Percentiles rank a stretch among this genome's conserved stretches.
Conservation (phyloP, 2,797 vertebrate genomes). For the Propithecus perrieri region DNA sequence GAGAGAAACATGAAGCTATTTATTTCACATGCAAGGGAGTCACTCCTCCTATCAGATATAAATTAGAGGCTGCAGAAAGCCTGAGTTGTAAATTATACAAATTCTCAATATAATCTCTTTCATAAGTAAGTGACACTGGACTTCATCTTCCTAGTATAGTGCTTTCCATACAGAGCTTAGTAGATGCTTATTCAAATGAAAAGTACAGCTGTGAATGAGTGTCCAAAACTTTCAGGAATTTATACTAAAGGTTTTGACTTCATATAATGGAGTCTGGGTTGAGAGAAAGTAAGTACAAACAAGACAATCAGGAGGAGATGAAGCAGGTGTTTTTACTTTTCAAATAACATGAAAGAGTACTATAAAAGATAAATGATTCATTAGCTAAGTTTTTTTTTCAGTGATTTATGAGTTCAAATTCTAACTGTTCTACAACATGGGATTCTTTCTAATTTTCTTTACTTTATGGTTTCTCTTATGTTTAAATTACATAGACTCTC, state of each 20-base stretch:
- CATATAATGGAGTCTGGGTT: not conserved
- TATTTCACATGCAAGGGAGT: not conserved
- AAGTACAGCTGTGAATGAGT: not conserved
- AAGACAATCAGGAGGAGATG: not conserved
- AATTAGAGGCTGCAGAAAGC: not conserved
- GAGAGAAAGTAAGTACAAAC: not conserved
- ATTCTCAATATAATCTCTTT: not conserved
- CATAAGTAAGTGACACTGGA: not conserved
- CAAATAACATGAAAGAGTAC: not conserved
- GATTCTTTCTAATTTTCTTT: not conserved
- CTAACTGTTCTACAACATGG: not conserved
- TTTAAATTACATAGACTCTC: not conserved
- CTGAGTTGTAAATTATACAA: not conserved
- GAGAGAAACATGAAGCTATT: not conserved
- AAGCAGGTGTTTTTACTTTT: not conserved
- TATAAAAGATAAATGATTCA: not conserved
- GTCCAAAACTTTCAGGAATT: not conserved
- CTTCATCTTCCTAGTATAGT: not conserved
- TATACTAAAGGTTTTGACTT: not conserved
- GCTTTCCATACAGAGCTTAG: not conserved
- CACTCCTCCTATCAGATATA: not conserved
- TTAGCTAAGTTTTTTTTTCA: not conserved
- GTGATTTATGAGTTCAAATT: not conserved
- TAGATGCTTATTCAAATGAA: not conserved
- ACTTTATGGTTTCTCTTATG: not conserved